Evolutionary conservation across 2,888 invertebrate species (phyloP), one percentile per base, ranked within the genome.

Genomic region (Lissocephala sabroskyi): DNA sequence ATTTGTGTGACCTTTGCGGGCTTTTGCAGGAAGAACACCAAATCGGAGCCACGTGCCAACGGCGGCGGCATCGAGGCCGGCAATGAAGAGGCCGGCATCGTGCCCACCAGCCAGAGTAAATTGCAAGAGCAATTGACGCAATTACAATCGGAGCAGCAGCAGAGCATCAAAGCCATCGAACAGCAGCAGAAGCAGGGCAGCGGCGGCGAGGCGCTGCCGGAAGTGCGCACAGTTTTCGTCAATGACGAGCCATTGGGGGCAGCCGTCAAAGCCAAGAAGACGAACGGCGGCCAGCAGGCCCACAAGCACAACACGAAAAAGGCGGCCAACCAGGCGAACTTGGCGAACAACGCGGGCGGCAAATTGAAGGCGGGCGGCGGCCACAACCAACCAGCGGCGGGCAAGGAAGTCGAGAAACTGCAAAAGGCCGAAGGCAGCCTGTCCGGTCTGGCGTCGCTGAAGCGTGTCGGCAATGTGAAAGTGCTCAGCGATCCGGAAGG

Each of bases 401-500:
- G 52, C 3, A 47, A 64, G 45, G 65, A 73, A 47, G 66, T 79
- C 48, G 68, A 74, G 53, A 79, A 79, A 2, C 87, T 89, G 18
- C 78, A 77, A 52, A 81, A 78, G 76, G 92, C 93, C 3, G 90
- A 89, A 78, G 94, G 94, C 16, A 94, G 92, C 0, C 85, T 95
- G 35, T 94, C 92, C 56, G 94, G 94, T 1, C 82, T 95, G 56
- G 91, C 94, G 10, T 90, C 93, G 10, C 84, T 95, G 70, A 90
- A 90, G 78, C 88, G 94, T 71, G 90, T 89, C 41, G 94, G 93
- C 32, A 93, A 94, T 78, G 94, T 94, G 5, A 88, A 89, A 45
- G 93, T 94, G 39, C 92, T 90, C 80, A 91, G 93, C 82, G 89
- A 91, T 89, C 80, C 82, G 66, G 83, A 80, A 74, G 87, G 90